These are phyloP conservation scores for Papilio elwesi DNA, from an alignment of 2,888 invertebrate genomes.

Conservation along the genomic window DNA sequence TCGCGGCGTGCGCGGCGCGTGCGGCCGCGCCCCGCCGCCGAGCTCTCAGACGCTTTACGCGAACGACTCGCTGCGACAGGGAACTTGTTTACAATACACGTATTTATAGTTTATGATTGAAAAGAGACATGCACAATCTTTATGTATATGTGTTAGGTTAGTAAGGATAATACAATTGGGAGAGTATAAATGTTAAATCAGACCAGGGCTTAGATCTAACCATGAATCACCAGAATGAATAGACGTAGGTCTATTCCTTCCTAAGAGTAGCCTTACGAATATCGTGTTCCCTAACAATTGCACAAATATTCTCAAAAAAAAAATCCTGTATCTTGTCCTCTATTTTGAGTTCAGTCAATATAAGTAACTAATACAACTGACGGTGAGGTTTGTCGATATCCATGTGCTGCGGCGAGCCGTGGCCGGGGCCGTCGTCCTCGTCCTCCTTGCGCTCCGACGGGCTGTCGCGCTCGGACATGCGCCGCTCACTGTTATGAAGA, in stretches of 20 bases:
- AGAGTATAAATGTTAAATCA: too few relatives aligned
- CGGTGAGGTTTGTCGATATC: constrained; percentile 72
- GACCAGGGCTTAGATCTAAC: too few relatives aligned
- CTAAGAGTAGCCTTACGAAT: too few relatives aligned
- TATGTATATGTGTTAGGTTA: too few relatives aligned
- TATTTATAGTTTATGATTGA: not conserved
- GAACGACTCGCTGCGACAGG: constrained; percentile 60
- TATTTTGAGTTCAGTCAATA: too few relatives aligned
- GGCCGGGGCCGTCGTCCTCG: constrained; percentile 82
- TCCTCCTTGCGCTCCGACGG: constrained; percentile 77
- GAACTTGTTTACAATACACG: not conserved
- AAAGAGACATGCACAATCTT: not conserved
- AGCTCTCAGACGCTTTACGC: constrained; percentile 83
- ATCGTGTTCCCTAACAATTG: too few relatives aligned
- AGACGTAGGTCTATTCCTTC: too few relatives aligned
- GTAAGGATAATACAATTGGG: too few relatives aligned
- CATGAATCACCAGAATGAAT: too few relatives aligned
- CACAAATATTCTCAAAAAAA: too few relatives aligned
- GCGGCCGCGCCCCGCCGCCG: constrained; percentile 62
- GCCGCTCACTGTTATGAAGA: constrained; percentile 64
- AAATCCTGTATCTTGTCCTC: too few relatives aligned
- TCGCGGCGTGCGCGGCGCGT: constrained; percentile 68
- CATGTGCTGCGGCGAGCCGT: constrained; percentile 55
- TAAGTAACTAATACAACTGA: constrained; percentile 46
- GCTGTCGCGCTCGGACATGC: constrained; percentile 78